Evolutionary conservation across 2,888 invertebrate species (phyloP), one percentile per base, ranked within the genome.

Genomic region (Malthinus flaveolus): DNA sequence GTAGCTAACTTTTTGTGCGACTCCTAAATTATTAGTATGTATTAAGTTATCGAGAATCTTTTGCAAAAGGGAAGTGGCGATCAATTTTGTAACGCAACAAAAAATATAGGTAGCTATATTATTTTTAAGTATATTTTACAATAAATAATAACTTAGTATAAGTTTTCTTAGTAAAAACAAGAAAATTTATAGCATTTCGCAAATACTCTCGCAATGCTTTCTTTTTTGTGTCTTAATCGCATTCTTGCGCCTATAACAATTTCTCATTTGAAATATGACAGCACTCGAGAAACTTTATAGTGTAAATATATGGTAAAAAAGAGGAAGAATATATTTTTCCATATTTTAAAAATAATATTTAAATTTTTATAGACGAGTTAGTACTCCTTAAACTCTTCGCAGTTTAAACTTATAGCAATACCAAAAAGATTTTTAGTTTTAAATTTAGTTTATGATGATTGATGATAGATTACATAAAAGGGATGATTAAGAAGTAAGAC

Each of bases 151-250:
- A 42, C 15, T 42, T 42, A 42, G 23, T 23, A 23, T 23, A 42
- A 42, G n/a, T 42, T 13, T 42, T 42, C 39, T 15, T 42, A 42
- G 39, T 42, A 42, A 23, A 23, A 23, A 42, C 39, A 42, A 42
- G 39, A 42, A 23, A 42, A 42, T 42, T 42, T 42, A 42, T 42
- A 42, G 39, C 39, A 42, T 42, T 42, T 42, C 23, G 15, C 39
- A 42, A 42, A 42, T 42, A 42, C 39, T 42, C 23, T 23, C 39
- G 39, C 39, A 42, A 42, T 42, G 39, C 39, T 42, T 42, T 42
- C 23, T 42, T 23, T 23, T 23, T 23, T 23, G 23, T 42, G 39
- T 42, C 39, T 42, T 42, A 42, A 42, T 42, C 39, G 39, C 39
- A 42, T 42, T 42, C 39, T 42, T 42, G 15, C 23, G 39, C 39